Evolutionary conservation across 2,888 invertebrate species (phyloP).

Genomic region (Epiblema foenella): DNA sequence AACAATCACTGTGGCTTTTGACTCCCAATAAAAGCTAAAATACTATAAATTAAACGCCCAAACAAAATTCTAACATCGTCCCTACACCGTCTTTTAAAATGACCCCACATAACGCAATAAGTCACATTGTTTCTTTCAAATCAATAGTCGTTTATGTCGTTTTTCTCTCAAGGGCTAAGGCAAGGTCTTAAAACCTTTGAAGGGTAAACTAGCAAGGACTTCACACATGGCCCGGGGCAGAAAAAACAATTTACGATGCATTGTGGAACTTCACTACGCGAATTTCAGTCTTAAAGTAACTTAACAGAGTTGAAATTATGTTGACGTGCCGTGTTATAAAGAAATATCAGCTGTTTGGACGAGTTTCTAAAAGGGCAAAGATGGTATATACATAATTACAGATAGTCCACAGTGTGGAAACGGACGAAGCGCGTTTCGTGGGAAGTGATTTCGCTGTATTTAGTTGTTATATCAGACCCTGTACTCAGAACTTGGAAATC

Average conservation of each 20-base stretch:
- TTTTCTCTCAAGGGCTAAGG: background rate
- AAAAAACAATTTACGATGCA: constrained; percentile 60
- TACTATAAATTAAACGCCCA: constrained; percentile 20
- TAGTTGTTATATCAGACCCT: constrained; percentile 8
- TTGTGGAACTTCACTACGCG: constrained; percentile 49
- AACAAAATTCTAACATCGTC: constrained; percentile 29
- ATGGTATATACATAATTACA: constrained; percentile 56
- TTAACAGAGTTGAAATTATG: constrained; percentile 21
- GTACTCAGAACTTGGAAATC: too few relatives aligned
- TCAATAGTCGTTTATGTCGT: constrained; percentile 14
- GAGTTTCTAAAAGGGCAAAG: constrained; percentile 55
- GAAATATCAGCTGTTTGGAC: constrained; percentile 63
- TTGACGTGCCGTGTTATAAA: constrained; percentile 49
- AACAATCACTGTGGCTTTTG: constrained; percentile 3
- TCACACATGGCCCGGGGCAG: constrained; percentile 37
- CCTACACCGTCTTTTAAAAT: constrained; percentile 16
- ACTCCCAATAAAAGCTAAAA: background rate
- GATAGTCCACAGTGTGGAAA: constrained; percentile 49
- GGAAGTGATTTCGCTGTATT: constrained; percentile 18
- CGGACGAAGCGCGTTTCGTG: background rate
- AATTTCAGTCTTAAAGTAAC: constrained; percentile 46
- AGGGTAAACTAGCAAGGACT: constrained; percentile 38
- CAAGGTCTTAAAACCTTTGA: constrained; percentile 40
- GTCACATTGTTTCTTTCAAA: background rate
- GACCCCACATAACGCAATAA: constrained; percentile 11